Evolutionary conservation across 2,888 invertebrate genomes (phyloP).

Genomic region (Clostera curtula): DNA sequence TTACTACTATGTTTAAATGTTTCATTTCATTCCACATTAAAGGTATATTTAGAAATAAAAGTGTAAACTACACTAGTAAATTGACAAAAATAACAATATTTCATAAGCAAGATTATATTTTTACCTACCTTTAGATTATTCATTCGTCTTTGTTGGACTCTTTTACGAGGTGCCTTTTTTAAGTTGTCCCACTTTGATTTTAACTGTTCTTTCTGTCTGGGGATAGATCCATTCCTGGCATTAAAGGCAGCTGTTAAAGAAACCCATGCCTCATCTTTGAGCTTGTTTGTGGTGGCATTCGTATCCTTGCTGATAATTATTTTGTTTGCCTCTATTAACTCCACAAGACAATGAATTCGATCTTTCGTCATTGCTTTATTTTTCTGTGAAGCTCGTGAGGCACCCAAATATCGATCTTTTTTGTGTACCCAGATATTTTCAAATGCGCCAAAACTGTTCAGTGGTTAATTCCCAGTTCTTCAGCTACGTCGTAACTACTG

Average conservation of each 20-base stretch:
- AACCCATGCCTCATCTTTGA: slow-evolving; percentile 16
- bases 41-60: too few species aligned
- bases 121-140: slow-evolving; percentile 4
- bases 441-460: too few species aligned
- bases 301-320: slow-evolving; percentile 5
- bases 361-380: slow-evolving; percentile 1
- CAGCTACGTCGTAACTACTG: too few species aligned
- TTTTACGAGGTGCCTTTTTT: slow-evolving; percentile 6
- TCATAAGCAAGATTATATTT: too few species aligned
- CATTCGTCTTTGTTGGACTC: slow-evolving; percentile 1
- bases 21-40: too few species aligned
- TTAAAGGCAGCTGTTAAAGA: slow-evolving; percentile 10
- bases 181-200: slow-evolving; percentile 8
- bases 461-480: too few species aligned
- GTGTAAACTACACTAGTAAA: too few species aligned
- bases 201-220: slow-evolving; percentile 5
- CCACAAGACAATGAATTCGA: slow-evolving; percentile 1
- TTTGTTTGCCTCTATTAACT: slow-evolving; percentile 1
- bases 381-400: slow-evolving; percentile 1
- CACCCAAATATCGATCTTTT: too few species aligned
- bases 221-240: background rate
- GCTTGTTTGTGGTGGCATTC: slow-evolving; percentile 12
- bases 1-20: background rate
- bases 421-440: too few species aligned
- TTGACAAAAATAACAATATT: too few species aligned